Conservation (phyloP, 2,888 invertebrate genomes). For the Cecidostiba fungosa region DNA sequence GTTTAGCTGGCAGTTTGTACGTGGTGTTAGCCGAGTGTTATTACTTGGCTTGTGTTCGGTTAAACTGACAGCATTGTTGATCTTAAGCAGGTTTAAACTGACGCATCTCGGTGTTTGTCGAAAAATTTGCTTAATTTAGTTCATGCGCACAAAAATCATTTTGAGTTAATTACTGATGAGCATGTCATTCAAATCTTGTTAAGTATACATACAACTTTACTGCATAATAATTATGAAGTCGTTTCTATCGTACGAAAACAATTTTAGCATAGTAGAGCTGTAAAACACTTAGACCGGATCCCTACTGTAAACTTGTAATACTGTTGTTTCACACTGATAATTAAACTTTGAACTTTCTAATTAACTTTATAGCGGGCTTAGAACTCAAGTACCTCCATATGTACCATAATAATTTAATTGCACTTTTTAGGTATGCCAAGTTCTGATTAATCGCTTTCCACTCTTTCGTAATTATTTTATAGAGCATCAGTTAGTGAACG, state of each 20-base stretch:
- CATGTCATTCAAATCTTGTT: too few species aligned
- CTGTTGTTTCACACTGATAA: neutral
- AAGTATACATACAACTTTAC: too few species aligned
- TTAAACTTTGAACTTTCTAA: conserved; percentile 15
- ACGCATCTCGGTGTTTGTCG: neutral
- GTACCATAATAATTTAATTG: neutral
- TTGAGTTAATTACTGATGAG: too few species aligned
- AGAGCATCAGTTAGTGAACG: neutral
- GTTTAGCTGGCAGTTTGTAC: conserved; percentile 20
- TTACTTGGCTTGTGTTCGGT: neutral
- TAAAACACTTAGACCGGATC: neutral
- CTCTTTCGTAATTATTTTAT: too few species aligned
- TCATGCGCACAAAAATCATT: too few species aligned
- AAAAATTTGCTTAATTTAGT: neutral
- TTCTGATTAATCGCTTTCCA: too few species aligned
- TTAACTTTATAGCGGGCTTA: conserved; percentile 1
- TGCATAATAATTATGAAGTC: too few species aligned
- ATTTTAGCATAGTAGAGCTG: neutral
- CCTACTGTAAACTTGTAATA: neutral
- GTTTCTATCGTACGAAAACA: neutral
- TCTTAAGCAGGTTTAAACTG: neutral
- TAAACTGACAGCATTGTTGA: neutral
- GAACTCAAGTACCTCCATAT: neutral
- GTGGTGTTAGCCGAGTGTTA: conserved; percentile 24
- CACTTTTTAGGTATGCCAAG: neutral